Evolutionary conservation across 2,888 invertebrate genomes (phyloP), one percentile per base, ranked within the genome.

Genomic region (Eupithecia vulgata): DNA sequence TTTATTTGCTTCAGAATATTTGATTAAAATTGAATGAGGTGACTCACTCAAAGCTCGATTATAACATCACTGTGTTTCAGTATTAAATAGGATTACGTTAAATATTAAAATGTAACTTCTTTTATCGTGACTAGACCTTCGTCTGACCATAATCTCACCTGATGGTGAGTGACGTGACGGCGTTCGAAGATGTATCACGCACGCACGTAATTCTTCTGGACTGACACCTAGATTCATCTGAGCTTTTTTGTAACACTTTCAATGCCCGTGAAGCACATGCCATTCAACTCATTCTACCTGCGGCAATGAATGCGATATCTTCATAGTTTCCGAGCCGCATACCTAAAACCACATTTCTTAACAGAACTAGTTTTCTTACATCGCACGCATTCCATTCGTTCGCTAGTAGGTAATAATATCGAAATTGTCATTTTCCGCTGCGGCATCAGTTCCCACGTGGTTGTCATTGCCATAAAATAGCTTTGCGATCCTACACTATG

Each of bases 391-490:
- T 57, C 61, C 61, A 34, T 35, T 66, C 59, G 66, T 75, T 57
- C 21, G 12, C 5, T 57, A 3, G 21, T 52, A 21, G 17, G 45
- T 48, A 67, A 67, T 67, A 72, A 59, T 76, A 72, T 75, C 75
- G 71, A 73, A 69, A 75, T 70, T 67, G 71, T 62, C 70, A 73
- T 76, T 48, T 73, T 70, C 74, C 68, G 66, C 42, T 62, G 67
- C 70, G 35, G 59, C 64, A 65, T 21, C 64, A 40, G 74, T 78
- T 79, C 79, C 72, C 79, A 79, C 76, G 78, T 73, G 76, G 69
- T 25, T 57, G 70, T 75, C 75, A 61, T 78, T 72, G 74, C 75
- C 72, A 74, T 75, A 71, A 78, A 73, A 73, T 73, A 75, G 59
- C 67, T 75, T 74, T 71, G 70, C 73, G 59, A 74, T 75, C 74